Base-by-base conservation (phyloP, 2,113 vertebrate genomes). In the Lepisosteus oculatus region DNA sequence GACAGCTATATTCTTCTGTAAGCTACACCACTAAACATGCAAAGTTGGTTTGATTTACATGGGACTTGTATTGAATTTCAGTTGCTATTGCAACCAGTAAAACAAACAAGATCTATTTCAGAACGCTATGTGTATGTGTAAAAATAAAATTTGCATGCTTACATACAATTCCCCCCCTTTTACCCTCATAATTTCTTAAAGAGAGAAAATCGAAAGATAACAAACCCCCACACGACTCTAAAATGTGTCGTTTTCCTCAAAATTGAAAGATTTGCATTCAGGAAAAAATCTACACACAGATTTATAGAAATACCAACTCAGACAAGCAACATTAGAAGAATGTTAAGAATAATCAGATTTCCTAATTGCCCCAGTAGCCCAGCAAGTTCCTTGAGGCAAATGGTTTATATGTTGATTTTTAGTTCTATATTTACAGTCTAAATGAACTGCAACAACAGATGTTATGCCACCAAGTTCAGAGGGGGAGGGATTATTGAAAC, bases 391-490 rank as follows among this genome's bases (percentile, higher is more conserved):
- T 62, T 55, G 72, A 78, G 69, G 78, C 78, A 77, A 74, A n/a
- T 65, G 77, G 81, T 85, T 81, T 83, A 88, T 88, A 81, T 86
- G 76, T 73, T 75, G 65, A 85, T 80, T 91, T 83, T 88, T 83
- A 85, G 70, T 75, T 92, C 91, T 90, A 92, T 91, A 90, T 92
- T 93, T 91, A 93, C 89, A 78, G 11, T 45, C 75, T 81, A 80
- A 83, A 75, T 92, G 86, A 94, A 91, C 79, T 85, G 76, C 78
- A 87, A 89, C 2, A 80, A 88, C 86, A 93, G 86, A 91, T 90
- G 89, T 84, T 91, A 78, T 78, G 61, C 75, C 84, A 86, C 78
- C 81, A 84, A 88, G 51, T 55, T 67, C 63, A 68, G 78, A 85
- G 72, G 74, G 72, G 69, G 74, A 80, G 79, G 72, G 71, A 81